phyloP scores from a whole-genome alignment of 2,113 vertebrate genomes.

The Mixornis gularis region DNA sequence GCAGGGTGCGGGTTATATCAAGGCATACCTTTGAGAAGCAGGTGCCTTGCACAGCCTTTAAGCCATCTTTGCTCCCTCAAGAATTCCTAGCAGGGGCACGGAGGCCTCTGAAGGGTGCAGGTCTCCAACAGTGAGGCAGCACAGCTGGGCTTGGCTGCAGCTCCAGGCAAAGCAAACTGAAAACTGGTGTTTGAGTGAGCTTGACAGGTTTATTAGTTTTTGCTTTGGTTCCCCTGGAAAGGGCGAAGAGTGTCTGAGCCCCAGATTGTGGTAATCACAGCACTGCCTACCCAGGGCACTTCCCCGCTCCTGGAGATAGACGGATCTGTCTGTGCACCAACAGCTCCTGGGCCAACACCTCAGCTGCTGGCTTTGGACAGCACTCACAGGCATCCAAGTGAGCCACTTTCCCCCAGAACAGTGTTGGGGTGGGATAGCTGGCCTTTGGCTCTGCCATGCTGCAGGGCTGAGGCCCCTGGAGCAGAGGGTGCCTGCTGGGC shows the following conservation, averaged over 20 bases:
- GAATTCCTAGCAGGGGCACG: fast-evolving
- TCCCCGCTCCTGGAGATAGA: fast-evolving
- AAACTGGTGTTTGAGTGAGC: neutral
- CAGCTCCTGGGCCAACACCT: neutral
- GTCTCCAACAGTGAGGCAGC: neutral
- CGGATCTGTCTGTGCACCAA: fast-evolving
- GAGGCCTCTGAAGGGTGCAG: neutral
- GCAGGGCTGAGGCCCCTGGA: neutral
- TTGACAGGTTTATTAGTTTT: neutral
- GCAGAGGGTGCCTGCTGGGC: fast-evolving
- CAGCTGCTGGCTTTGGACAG: neutral
- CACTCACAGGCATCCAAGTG: fast-evolving
- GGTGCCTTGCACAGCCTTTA: neutral
- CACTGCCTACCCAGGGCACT: neutral
- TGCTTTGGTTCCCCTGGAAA: neutral
- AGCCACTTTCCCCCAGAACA: fast-evolving
- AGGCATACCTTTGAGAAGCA: neutral
- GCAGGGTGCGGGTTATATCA: neutral
- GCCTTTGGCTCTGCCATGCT: fast-evolving
- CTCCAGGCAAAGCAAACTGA: neutral
- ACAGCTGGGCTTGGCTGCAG: fast-evolving
- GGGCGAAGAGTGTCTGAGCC: neutral
- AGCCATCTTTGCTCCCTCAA: neutral
- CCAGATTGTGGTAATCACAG: fast-evolving
- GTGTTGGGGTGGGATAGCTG: fast-evolving